Evolutionary conservation across 64 coral and sea anemone genomes (phyloP), one percentile per base, ranked within the genome.

Genomic region (Stichodactyla mertensii): DNA sequence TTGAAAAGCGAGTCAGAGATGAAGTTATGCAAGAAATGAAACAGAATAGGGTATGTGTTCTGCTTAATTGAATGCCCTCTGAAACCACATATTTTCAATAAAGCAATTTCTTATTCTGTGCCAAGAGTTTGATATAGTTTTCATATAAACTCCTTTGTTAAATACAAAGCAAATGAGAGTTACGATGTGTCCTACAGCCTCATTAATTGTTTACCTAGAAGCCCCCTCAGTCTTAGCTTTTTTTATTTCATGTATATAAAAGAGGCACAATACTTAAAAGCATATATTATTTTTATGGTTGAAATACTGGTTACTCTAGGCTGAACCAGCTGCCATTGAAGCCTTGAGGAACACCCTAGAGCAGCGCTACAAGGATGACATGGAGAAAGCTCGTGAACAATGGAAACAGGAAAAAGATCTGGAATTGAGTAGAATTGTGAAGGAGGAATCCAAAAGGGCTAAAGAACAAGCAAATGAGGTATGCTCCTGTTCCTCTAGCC

Each of bases 1-100:
- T 95, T 52, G 93, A 99, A 82, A 87, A 92, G 71, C 87, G 79
- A 86, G 52, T 94, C 10, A 89, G 86, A 52, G 88, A 99, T 13
- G 69, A 74, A 10, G 69, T 74, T 13, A 74, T 31, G n/a, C 69
- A 74, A 28, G 87, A 95, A 57, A 88, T 87, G 22, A 88, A 85
- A 22, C 87, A 89, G 8, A 91, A 95, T 58, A 92, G 83, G 78
- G 78, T 81, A 81, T n/a, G 12, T 45, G 23, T 66, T n/a, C 62
- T 66, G 36, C 36, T 45, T 45, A 45, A 45, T 45, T 45, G 36
- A 45, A 45, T 45, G 36, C 36, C 36, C 36, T 45, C 36, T 45
- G 36, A 45, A 45, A 45, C 36, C 36, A 45, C 36, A 45, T 45
- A 45, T 45, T 45, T 45, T 2, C 0, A 45, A 45, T 45, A 45